Conservation (phyloP, 2,113 vertebrate species). For the Anguilla rostrata region DNA sequence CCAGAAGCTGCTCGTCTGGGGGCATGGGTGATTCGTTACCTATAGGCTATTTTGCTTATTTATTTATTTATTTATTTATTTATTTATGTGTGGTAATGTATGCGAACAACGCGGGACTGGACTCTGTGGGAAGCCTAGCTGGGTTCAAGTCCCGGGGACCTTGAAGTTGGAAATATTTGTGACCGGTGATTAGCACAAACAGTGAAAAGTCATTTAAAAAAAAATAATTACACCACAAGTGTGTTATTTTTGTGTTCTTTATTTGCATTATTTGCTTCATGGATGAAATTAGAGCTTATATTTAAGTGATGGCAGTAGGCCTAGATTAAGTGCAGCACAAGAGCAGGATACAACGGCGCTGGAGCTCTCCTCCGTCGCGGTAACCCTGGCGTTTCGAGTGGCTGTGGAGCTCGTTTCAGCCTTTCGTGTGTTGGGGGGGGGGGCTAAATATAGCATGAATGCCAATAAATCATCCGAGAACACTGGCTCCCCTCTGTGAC, state of each 20-base stretch:
- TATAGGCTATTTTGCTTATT: too few relatives aligned
- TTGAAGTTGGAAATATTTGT: too few relatives aligned
- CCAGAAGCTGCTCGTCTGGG: too few relatives aligned
- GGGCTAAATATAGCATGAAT: slow-evolving; percentile 61
- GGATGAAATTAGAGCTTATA: neutral
- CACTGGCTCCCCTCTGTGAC: slow-evolving; percentile 66
- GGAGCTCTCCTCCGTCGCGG: slow-evolving; percentile 43
- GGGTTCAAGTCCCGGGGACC: too few relatives aligned
- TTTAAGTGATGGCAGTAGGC: neutral
- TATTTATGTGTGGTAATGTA: too few relatives aligned
- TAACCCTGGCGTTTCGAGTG: slow-evolving; percentile 59
- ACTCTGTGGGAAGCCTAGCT: too few relatives aligned
- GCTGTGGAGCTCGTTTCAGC: slow-evolving; percentile 42
- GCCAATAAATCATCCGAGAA: slow-evolving; percentile 58
- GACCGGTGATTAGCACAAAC: neutral
- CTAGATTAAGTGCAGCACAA: slow-evolving; percentile 25
- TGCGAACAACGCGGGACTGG: too few relatives aligned
- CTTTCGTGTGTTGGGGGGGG: slow-evolving; percentile 44
- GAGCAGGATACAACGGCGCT: slow-evolving; percentile 39
- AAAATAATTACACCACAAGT: neutral
- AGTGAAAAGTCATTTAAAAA: neutral
- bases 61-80: too few relatives aligned
- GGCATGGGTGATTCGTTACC: too few relatives aligned
- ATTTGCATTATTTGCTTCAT: neutral
- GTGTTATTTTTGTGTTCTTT: neutral